Percentiles rank a stretch among this genome's conserved stretches.
Evolutionary conservation across 2,888 invertebrate species (phyloP).

Genomic region (Schizotus pectinicornis): DNA sequence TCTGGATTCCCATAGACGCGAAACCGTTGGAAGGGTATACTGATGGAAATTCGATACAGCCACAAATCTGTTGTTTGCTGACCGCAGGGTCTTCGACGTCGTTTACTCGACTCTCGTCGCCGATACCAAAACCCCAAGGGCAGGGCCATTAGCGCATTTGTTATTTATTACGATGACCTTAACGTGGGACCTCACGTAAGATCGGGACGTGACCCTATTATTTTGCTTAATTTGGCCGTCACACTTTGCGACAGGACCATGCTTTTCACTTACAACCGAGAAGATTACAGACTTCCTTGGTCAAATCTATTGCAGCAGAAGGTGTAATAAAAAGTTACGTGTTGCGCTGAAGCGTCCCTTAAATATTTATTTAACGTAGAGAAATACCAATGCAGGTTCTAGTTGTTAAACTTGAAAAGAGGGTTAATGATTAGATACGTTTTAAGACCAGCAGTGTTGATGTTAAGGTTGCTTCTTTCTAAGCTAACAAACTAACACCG

Average conservation of each 20-base stretch:
- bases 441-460: too few relatives aligned
- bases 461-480: too few relatives aligned
- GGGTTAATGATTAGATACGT: too few relatives aligned
- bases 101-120: slow-evolving; percentile 13
- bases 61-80: slow-evolving; percentile 18
- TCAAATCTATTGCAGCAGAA: too few relatives aligned
- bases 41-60: slow-evolving; percentile 16
- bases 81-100: slow-evolving; percentile 12
- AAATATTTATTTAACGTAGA: too few relatives aligned
- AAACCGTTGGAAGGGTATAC: background rate
- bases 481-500: too few relatives aligned
- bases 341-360: too few relatives aligned
- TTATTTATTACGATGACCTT: slow-evolving; percentile 20
- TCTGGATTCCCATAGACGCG: background rate
- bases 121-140: slow-evolving; percentile 12
- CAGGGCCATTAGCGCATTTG: slow-evolving; percentile 19
- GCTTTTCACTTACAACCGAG: background rate
- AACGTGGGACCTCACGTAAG: background rate
- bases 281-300: background rate
- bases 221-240: background rate
- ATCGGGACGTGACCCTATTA: slow-evolving; percentile 1
- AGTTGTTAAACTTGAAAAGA: too few relatives aligned
- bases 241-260: background rate
- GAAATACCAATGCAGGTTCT: too few relatives aligned
- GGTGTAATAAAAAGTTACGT: too few relatives aligned